Conservation (phyloP, 2,113 vertebrate species). For the Corapipo altera region DNA sequence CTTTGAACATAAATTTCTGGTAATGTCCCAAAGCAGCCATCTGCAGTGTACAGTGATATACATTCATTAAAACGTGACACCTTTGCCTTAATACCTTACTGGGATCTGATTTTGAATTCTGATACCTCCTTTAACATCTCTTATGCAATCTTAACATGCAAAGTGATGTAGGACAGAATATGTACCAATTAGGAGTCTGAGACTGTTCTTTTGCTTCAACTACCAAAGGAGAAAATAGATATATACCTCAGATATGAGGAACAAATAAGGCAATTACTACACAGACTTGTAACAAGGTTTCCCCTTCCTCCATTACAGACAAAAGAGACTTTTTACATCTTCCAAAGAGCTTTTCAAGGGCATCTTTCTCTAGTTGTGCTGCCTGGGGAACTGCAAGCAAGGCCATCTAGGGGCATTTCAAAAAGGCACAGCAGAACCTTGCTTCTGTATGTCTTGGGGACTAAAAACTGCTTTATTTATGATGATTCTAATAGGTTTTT, state of each 20-base stretch:
- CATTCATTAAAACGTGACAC: neutral
- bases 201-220: neutral
- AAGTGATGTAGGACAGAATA: neutral
- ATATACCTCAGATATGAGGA: neutral
- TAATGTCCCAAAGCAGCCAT: neutral
- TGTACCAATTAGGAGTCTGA: neutral
- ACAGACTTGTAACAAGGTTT: neutral
- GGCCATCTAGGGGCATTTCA: neutral
- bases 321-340: neutral
- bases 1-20: neutral
- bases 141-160: neutral
- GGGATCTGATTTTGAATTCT: neutral
- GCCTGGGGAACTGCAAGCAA: neutral
- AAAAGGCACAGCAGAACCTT: neutral
- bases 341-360: neutral
- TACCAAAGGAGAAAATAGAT: neutral
- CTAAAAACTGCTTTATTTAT: neutral
- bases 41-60: accelerated
- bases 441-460: neutral
- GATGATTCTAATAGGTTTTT: neutral
- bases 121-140: neutral
- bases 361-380: neutral
- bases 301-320: neutral
- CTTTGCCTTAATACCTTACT: neutral
- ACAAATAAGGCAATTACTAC: neutral